Conservation (phyloP, 2,113 vertebrate species). For the Thamnophis sirtalis region DNA sequence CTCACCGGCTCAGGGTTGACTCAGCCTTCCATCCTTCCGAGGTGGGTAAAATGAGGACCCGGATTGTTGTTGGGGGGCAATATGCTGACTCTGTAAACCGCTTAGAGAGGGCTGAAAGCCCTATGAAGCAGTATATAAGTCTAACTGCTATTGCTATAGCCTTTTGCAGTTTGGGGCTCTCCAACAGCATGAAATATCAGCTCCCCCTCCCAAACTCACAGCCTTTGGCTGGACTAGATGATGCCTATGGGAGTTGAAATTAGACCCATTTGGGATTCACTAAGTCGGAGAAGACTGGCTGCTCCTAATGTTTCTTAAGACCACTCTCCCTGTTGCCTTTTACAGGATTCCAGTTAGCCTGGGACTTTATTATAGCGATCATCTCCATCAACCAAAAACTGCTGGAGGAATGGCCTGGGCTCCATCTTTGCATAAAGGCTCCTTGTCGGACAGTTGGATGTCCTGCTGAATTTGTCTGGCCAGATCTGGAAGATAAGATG, state of each 20-base stretch:
- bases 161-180: background rate
- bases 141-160: too few relatives aligned
- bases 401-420: slow-evolving; percentile 60
- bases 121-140: too few relatives aligned
- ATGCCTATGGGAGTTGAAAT: background rate
- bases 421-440: slow-evolving; percentile 48
- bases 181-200: background rate
- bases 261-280: background rate
- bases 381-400: slow-evolving; percentile 56
- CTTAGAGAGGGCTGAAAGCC: too few relatives aligned
- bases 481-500: slow-evolving; percentile 41
- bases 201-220: background rate
- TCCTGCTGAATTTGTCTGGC: slow-evolving; percentile 56
- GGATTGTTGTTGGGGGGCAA: too few relatives aligned
- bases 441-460: slow-evolving; percentile 56
- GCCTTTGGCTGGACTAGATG: background rate
- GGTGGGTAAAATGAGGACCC: too few relatives aligned
- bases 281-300: background rate
- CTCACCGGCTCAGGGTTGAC: too few relatives aligned
- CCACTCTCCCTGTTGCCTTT: background rate
- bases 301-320: background rate
- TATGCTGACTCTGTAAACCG: too few relatives aligned
- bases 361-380: slow-evolving; percentile 61
- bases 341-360: slow-evolving; percentile 54
- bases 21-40: too few relatives aligned